These are phyloP conservation scores for Emydoidea blandingii DNA, from an alignment of 2,797 vertebrate genomes.

Conservation along the genomic window DNA sequence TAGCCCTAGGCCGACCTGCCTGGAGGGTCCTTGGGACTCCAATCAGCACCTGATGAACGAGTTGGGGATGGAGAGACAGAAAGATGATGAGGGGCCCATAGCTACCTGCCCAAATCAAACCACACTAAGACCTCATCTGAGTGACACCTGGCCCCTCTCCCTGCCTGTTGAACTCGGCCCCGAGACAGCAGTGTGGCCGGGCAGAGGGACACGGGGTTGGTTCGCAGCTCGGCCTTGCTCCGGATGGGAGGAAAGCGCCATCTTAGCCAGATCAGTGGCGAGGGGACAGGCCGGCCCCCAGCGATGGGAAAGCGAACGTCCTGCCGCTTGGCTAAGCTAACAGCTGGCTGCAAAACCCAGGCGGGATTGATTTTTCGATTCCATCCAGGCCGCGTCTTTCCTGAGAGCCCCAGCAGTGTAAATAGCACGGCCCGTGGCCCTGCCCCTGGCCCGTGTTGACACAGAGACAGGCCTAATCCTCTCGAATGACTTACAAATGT, in stretches of 20 bases:
- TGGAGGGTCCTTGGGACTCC: neutral
- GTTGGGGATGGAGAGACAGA: neutral
- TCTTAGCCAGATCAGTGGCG: neutral
- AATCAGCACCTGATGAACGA: neutral
- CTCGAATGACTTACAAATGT: neutral
- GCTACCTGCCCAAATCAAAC: neutral
- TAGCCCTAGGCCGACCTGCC: neutral
- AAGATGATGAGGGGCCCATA: neutral
- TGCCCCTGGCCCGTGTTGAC: neutral
- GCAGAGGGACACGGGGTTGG: neutral
- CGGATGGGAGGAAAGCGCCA: neutral
- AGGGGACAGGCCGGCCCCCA: neutral
- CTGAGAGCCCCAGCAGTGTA: neutral
- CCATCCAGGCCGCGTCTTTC: neutral
- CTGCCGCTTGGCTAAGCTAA: neutral
- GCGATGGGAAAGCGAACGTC: neutral
- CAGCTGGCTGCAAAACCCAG: neutral
- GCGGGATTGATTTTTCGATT: neutral
- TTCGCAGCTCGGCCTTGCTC: neutral
- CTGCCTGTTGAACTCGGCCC: neutral
- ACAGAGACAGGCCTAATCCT: neutral
- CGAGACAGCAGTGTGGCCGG: neutral
- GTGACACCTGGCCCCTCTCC: neutral
- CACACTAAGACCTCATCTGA: neutral
- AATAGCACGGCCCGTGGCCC: neutral